Percentiles rank a stretch among this genome's conserved stretches.
Evolutionary conservation across 1,140 invertebrate species (phyloP).

Genomic region (Mactra quadrangularis): DNA sequence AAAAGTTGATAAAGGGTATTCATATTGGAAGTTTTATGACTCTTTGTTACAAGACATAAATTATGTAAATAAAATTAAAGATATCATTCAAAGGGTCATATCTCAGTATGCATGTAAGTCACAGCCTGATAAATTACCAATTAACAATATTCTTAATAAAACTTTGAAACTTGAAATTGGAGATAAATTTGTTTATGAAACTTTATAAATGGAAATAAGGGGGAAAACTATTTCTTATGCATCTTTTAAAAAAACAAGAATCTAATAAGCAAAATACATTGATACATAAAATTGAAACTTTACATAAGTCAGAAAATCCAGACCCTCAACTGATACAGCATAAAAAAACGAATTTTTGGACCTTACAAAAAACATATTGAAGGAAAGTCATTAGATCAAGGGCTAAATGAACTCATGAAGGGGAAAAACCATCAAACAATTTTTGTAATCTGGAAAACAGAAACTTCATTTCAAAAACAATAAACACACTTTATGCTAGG

Average conservation of each 20-base stretch:
- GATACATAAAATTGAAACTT: too few relatives aligned
- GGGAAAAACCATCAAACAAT: constrained; percentile 5
- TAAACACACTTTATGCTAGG: background rate
- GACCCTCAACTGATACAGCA: too few relatives aligned
- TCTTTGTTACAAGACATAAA: constrained; percentile 14
- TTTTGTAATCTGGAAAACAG: constrained; percentile 39
- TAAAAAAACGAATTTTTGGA: too few relatives aligned
- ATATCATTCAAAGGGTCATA: constrained; percentile 12
- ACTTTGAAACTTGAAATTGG: background rate
- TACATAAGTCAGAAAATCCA: too few relatives aligned
- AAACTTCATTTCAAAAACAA: constrained; percentile 27
- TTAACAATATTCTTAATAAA: constrained; percentile 11
- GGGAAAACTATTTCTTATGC: constrained; percentile 25
- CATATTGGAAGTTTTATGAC: constrained; percentile 30
- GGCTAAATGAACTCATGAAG: background rate
- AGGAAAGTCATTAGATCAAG: background rate
- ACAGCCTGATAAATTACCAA: background rate
- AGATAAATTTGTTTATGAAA: constrained; percentile 36
- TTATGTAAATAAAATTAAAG: constrained; percentile 14
- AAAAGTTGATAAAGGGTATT: constrained; percentile 30
- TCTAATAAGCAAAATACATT: too few relatives aligned
- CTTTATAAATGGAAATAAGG: constrained; percentile 43
- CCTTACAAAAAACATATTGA: constrained; percentile 21
- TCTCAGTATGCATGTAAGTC: background rate
- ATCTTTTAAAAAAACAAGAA: constrained; percentile 26